phyloP scores from a whole-genome alignment of 2,888 invertebrate species.

The Brachypalpus laphriformis region DNA sequence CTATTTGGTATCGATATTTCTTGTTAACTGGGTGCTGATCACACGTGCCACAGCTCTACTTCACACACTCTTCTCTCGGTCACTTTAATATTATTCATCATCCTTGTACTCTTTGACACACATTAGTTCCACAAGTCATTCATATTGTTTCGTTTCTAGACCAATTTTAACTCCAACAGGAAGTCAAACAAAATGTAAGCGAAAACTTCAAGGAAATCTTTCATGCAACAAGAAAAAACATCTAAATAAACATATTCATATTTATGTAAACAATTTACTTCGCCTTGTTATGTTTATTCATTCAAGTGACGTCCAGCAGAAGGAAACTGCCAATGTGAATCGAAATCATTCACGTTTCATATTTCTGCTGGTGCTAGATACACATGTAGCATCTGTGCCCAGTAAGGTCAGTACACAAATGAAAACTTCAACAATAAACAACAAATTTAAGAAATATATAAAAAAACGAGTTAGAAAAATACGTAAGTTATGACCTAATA shows the following conservation, averaged over 20 bases:
- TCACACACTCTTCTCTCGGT: too few species aligned
- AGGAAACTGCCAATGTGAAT: background rate
- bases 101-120: background rate
- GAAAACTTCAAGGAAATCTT: background rate
- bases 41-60: too few species aligned
- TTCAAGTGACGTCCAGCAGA: conserved; percentile 6
- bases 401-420: background rate
- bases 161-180: conserved; percentile 7
- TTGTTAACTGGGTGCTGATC: too few species aligned
- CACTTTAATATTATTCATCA: too few species aligned
- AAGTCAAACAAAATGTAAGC: conserved; percentile 18
- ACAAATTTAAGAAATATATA: background rate
- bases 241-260: conserved; percentile 27
- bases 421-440: background rate
- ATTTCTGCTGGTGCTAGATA: background rate
- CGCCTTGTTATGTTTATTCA: conserved; percentile 9
- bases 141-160: background rate
- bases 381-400: background rate
- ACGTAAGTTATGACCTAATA: too few species aligned
- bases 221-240: background rate
- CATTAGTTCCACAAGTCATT: background rate
- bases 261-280: conserved; percentile 20
- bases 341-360: conserved; percentile 3
- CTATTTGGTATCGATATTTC: too few species aligned
- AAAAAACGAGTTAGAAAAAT: background rate